Percentiles rank a stretch among this genome's conserved stretches.
phyloP scores from a whole-genome alignment of 2,113 vertebrate species.

The Rousettus leschenaultii region DNA sequence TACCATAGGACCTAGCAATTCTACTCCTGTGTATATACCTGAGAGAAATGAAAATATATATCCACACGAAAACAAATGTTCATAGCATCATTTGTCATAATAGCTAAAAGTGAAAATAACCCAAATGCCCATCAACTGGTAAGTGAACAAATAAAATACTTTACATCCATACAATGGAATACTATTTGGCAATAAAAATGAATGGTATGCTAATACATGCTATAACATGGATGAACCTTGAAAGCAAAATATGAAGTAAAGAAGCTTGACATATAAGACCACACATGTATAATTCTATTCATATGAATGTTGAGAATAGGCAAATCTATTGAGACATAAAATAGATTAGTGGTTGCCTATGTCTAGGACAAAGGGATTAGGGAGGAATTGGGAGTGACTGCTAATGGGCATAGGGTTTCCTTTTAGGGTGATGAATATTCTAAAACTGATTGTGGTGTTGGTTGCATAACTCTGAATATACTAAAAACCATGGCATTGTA shows the following conservation, averaged over 20 bases:
- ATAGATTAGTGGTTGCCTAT: background rate
- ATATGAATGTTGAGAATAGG: background rate
- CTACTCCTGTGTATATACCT: background rate
- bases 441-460: background rate
- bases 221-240: background rate
- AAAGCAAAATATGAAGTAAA: background rate
- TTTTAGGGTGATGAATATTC: background rate
- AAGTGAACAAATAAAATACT: background rate
- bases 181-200: constrained; percentile 1
- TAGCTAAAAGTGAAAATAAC: background rate
- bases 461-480: background rate
- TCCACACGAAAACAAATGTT: background rate
- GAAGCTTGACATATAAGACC: background rate
- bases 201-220: background rate
- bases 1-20: background rate
- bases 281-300: background rate
- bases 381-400: background rate
- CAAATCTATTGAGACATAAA: constrained; percentile 12
- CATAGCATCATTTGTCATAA: background rate
- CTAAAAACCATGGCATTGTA: background rate
- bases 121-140: background rate
- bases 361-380: background rate
- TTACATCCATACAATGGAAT: background rate
- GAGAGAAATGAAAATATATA: background rate
- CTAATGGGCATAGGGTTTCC: background rate